A percentile compares a stretch with the other conserved stretches of the same genome.
These are phyloP conservation scores for Phyllopteryx taeniolatus DNA, from an alignment of 2,113 vertebrate species.

Conservation along the genomic window DNA sequence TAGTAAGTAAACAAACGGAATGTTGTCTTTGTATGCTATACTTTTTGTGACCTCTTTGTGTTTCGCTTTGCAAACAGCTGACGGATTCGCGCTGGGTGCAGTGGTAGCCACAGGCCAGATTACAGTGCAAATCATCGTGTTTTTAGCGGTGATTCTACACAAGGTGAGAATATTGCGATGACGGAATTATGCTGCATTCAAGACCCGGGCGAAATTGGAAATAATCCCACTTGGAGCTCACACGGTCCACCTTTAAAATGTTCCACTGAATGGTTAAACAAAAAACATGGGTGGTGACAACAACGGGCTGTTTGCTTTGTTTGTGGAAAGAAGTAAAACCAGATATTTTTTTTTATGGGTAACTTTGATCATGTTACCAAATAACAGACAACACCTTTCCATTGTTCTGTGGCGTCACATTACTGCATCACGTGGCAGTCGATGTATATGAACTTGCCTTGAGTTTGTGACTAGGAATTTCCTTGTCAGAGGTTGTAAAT, in stretches of 20 bases:
- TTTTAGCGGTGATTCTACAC: conserved; percentile 79
- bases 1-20: neutral
- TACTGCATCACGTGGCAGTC: neutral
- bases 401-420: neutral
- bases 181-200: neutral
- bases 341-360: neutral
- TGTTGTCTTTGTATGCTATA: neutral
- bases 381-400: neutral
- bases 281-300: neutral
- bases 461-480: neutral
- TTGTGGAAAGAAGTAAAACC: neutral
- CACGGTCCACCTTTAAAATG: neutral
- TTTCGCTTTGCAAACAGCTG: conserved; percentile 57
- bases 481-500: neutral
- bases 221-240: neutral
- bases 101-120: conserved; percentile 75
- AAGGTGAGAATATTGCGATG: conserved; percentile 63
- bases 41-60: neutral
- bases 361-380: neutral
- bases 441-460: too few relatives aligned
- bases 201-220: neutral
- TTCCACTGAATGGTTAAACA: neutral
- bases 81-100: conserved; percentile 78
- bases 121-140: conserved; percentile 75
- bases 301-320: neutral